These are phyloP conservation scores for Operophtera brumata DNA, from an alignment of 2,888 invertebrate genomes.

Conservation along the genomic window DNA sequence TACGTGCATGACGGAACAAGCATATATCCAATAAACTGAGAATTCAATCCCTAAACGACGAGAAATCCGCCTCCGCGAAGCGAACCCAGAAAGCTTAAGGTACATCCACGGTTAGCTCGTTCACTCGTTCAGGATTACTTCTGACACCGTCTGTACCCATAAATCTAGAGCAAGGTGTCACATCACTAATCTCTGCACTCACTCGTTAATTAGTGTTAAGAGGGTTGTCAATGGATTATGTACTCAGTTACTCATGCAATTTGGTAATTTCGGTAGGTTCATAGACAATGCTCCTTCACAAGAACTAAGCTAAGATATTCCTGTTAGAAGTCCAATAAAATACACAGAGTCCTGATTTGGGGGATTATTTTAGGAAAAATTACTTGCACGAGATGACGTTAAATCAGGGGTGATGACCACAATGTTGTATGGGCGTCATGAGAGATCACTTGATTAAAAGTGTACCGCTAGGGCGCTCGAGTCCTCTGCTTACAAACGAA, in stretches of 20 bases:
- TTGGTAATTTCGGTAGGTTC: slow-evolving; percentile 30
- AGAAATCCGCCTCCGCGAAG: slow-evolving; percentile 1
- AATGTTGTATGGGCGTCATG: too few species aligned
- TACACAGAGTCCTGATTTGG: too few species aligned
- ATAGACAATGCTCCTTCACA: neutral
- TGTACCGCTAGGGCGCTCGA: too few species aligned
- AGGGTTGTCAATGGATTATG: slow-evolving; percentile 56
- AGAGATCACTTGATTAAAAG: too few species aligned
- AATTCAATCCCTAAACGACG: neutral
- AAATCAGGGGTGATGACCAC: too few species aligned
- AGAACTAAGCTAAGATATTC: neutral
- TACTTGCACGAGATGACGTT: too few species aligned
- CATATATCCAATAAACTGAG: too few species aligned
- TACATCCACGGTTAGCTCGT: slow-evolving; percentile 32
- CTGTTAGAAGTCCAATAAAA: too few species aligned
- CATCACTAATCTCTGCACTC: slow-evolving; percentile 62
- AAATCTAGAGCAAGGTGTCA: slow-evolving; percentile 62
- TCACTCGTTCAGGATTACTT: slow-evolving; percentile 50
- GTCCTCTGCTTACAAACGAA: too few species aligned
- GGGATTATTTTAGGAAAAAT: too few species aligned
- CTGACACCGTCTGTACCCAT: slow-evolving; percentile 53
- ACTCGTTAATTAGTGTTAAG: slow-evolving; percentile 68
- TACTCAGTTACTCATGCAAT: slow-evolving; percentile 30
- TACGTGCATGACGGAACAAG: too few species aligned
- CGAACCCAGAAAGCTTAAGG: slow-evolving; percentile 17